phyloP scores from a whole-genome alignment of 2,113 vertebrate genomes.

The Phalacrocorax carbo region DNA sequence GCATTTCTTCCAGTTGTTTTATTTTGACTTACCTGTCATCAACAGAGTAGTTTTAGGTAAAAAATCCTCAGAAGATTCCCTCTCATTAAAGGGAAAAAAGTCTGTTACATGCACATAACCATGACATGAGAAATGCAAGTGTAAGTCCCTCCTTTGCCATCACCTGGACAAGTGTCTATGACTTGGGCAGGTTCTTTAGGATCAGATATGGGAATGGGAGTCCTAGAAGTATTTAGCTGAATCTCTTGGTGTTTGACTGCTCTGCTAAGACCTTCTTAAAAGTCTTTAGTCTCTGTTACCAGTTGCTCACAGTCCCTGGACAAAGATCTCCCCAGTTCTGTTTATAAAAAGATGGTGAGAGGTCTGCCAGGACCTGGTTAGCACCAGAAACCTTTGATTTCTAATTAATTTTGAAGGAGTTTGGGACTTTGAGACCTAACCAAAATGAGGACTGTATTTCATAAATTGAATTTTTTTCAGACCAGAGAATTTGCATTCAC shows the following conservation, averaged over 20 bases:
- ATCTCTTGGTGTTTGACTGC: not conserved
- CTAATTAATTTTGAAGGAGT: not conserved
- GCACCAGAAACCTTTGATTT: not conserved
- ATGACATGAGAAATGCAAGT: not conserved
- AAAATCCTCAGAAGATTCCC: not conserved
- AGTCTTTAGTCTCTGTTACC: not conserved
- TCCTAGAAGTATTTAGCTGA: not conserved
- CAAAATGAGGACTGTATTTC: not conserved
- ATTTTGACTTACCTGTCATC: not conserved
- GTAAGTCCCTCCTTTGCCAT: not conserved
- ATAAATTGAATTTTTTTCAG: not conserved
- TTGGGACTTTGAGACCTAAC: not conserved
- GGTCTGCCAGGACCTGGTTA: not conserved
- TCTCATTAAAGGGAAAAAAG: not conserved
- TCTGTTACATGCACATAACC: not conserved
- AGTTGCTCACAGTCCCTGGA: not conserved
- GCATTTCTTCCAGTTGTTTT: not conserved
- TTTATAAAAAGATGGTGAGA: not conserved
- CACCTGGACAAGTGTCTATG: not conserved
- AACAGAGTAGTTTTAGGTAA: not conserved
- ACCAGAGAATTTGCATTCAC: not conserved
- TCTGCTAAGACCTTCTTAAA: not conserved
- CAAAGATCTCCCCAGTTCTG: not conserved
- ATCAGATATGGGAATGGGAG: not conserved
- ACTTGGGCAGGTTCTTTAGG: not conserved